Conservation (phyloP, 2,113 vertebrate species). For the Tachuris rubrigastra region DNA sequence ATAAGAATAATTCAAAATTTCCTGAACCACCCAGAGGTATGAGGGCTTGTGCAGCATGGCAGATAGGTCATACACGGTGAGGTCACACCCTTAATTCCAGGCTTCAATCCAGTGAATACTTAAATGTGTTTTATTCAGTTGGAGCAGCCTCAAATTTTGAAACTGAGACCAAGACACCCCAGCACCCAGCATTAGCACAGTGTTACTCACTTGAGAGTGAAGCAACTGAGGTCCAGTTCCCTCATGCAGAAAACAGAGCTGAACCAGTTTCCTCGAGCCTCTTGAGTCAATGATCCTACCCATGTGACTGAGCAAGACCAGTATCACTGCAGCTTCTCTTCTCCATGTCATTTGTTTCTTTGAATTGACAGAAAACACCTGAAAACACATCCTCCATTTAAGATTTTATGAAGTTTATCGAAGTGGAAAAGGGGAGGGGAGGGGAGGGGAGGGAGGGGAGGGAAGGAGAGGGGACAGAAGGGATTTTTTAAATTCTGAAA, state of each 20-base stretch:
- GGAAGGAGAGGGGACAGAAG: not conserved
- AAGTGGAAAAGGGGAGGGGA: not conserved
- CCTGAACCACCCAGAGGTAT: not conserved
- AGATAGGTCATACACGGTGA: not conserved
- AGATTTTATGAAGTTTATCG: not conserved
- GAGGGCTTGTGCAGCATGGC: not conserved
- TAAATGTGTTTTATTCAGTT: not conserved
- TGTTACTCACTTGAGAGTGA: not conserved
- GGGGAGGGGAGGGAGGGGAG: not conserved
- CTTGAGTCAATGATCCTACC: not conserved
- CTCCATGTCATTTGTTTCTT: not conserved
- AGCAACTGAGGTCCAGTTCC: not conserved
- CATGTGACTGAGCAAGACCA: not conserved
- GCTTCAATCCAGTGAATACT: not conserved
- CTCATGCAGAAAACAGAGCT: not conserved
- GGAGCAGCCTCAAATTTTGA: not conserved
- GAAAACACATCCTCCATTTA: not conserved
- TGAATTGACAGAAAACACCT: not conserved
- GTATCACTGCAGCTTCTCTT: not conserved
- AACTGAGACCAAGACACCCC: not conserved
- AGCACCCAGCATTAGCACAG: not conserved
- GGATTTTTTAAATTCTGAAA: not conserved
- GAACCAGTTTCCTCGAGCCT: slow-evolving; percentile 4
- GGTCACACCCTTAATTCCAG: not conserved
- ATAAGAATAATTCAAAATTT: not conserved